phyloP scores from a whole-genome alignment of 2,797 vertebrate species.

The Monodelphis domestica region DNA sequence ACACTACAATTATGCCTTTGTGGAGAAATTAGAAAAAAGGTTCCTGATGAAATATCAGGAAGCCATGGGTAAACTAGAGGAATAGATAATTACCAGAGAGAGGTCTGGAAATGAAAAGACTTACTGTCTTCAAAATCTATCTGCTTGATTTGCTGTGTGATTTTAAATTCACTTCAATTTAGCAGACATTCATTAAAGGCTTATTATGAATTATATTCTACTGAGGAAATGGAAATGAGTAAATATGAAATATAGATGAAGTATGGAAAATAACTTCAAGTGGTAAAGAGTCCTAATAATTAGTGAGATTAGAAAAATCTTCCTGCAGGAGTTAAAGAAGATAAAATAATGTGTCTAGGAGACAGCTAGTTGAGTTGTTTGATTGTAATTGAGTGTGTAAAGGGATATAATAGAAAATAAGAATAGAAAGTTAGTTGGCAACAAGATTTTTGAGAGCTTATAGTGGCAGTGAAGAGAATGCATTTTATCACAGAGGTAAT shows the following conservation, averaged over 20 bases:
- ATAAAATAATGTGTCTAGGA: background rate
- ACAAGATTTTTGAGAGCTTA: background rate
- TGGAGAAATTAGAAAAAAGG: background rate
- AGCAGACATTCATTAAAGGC: background rate
- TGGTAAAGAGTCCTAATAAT: background rate
- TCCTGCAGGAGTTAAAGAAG: background rate
- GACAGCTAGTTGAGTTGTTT: background rate
- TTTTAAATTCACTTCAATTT: background rate
- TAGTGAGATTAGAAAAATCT: background rate
- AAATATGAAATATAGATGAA: background rate
- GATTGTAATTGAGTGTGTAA: background rate
- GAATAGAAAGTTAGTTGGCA: background rate
- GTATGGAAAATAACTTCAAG: background rate
- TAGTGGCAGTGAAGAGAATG: background rate
- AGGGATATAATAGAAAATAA: background rate
- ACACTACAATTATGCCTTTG: constrained; percentile 16
- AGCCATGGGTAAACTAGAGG: constrained; percentile 28
- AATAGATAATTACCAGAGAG: constrained; percentile 7
- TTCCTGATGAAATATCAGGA: constrained; percentile 30
- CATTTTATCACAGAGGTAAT: background rate
- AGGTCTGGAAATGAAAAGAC: background rate
- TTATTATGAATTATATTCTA: background rate
- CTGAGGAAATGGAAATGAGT: background rate
- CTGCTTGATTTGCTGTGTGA: background rate
- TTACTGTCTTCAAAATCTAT: background rate